These are phyloP conservation scores for Megaustenia siamemsis DNA, from an alignment of 2,888 invertebrate genomes.

Conservation along the genomic window DNA sequence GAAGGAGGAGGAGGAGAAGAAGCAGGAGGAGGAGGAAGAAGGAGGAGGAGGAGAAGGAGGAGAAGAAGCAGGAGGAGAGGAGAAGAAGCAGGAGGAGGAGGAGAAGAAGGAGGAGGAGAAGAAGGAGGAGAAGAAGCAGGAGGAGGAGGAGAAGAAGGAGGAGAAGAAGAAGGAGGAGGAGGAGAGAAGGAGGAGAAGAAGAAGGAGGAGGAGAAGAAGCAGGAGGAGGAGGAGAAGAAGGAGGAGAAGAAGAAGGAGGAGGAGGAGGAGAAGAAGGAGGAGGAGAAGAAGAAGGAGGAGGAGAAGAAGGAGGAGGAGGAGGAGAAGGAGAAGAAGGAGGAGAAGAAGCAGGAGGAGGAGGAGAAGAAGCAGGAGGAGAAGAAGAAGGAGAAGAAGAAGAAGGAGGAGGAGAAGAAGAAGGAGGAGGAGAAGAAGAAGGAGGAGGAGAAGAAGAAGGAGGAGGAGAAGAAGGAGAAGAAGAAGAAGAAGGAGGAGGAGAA, in stretches of 20 bases:
- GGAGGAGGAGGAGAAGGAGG: neutral
- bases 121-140: neutral
- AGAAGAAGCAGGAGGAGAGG: too few relatives aligned
- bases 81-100: neutral
- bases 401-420: constrained; percentile 2
- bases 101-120: neutral
- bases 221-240: constrained; percentile 7
- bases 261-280: constrained; percentile 29
- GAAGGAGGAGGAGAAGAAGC: neutral
- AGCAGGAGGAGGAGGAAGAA: too few relatives aligned
- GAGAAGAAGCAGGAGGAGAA: neutral
- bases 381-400: neutral
- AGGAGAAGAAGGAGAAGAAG: constrained; percentile 15
- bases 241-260: neutral
- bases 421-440: neutral
- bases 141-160: too few relatives aligned
- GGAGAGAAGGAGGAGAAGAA: neutral
- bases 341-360: neutral
- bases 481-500: neutral
- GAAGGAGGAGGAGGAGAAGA: constrained; percentile 6
- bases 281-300: constrained; percentile 19
- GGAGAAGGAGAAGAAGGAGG: constrained; percentile 8
- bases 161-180: constrained; percentile 33
- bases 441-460: constrained; percentile 7
- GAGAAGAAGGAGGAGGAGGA: constrained; percentile 32